These are phyloP conservation scores for Sanderia malayensis DNA, from an alignment of 30 jellyfish, hydroid and myxozoan species.

Conservation along the genomic window DNA sequence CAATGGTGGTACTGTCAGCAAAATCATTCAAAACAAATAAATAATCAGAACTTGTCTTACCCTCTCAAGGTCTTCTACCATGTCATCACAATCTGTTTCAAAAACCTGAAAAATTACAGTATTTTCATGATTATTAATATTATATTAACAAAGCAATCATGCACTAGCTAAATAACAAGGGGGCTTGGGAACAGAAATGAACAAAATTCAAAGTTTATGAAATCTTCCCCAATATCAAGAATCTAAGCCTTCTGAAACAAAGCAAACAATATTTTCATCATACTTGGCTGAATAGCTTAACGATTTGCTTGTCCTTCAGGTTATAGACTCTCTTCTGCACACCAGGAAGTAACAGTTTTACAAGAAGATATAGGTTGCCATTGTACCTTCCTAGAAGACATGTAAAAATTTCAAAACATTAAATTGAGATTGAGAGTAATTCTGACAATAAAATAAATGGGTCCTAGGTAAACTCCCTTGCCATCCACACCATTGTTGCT, in stretches of 20 bases:
- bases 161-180: neutral
- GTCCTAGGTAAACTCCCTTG: neutral
- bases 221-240: too few species aligned
- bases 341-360: constrained; percentile 73
- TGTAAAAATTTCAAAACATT: neutral
- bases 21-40: too few species aligned
- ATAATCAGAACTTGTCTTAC: too few species aligned
- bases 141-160: too few species aligned
- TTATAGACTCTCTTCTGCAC: constrained; percentile 76
- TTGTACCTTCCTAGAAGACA: constrained; percentile 48
- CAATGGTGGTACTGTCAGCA: too few species aligned
- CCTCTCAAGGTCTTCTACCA: constrained; percentile 59
- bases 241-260: constrained; percentile 9
- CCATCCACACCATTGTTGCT: neutral
- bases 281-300: constrained; percentile 80
- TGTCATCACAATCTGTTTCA: constrained; percentile 25
- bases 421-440: neutral
- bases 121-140: too few species aligned
- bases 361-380: constrained; percentile 67
- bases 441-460: neutral
- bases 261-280: constrained; percentile 8
- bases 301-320: constrained; percentile 82
- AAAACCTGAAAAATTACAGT: constrained; percentile 54
- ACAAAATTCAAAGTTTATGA: constrained; percentile 1
- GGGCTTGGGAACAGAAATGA: neutral